phyloP scores from a whole-genome alignment of 2,888 invertebrate genomes.

The Dryadula phaetusa region DNA sequence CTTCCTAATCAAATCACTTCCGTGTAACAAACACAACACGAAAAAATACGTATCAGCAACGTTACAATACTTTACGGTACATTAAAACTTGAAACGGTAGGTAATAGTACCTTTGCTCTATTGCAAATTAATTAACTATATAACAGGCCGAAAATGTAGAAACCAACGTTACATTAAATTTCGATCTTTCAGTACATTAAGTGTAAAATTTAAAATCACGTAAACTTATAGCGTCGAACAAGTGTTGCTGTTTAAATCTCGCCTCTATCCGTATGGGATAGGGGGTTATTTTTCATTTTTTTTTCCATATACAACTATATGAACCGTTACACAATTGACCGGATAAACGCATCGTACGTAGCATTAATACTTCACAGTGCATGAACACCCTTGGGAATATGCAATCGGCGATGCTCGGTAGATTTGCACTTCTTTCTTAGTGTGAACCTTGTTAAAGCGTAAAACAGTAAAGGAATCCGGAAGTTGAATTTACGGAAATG shows the following conservation, averaged over 20 bases:
- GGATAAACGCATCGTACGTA: constrained; percentile 31
- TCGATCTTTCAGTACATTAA: not conserved
- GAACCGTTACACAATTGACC: constrained; percentile 36
- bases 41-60: constrained; percentile 21
- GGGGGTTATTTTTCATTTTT: not conserved
- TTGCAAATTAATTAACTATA: constrained; percentile 27
- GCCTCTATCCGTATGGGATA: not conserved
- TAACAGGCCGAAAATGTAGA: constrained; percentile 13
- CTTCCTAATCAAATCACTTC: constrained; percentile 21
- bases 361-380: constrained; percentile 36
- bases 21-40: constrained; percentile 1
- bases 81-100: constrained; percentile 4
- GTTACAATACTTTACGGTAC: constrained; percentile 3
- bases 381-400: constrained; percentile 37
- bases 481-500: not conserved
- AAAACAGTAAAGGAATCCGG: constrained; percentile 13
- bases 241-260: constrained; percentile 1
- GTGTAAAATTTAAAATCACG: not conserved
- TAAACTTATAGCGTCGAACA: not conserved
- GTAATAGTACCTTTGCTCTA: constrained; percentile 14
- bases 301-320: constrained; percentile 1
- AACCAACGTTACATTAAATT: not conserved
- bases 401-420: constrained; percentile 21
- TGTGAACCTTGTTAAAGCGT: constrained; percentile 1
- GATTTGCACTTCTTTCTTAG: constrained; percentile 19